phyloP scores from a whole-genome alignment of 2,888 invertebrate genomes.

The Helleia helle region DNA sequence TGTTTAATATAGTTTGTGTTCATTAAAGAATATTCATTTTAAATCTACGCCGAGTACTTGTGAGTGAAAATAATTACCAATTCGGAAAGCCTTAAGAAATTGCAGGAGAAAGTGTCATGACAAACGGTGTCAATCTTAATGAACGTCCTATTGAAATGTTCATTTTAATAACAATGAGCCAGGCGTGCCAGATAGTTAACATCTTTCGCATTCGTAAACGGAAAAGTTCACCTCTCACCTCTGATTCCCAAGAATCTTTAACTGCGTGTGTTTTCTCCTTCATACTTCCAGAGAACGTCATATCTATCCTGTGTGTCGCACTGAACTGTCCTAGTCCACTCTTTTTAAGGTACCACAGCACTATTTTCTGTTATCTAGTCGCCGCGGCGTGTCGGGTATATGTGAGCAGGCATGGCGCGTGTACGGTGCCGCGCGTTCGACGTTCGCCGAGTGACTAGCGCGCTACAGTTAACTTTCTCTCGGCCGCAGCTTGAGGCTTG shows the following conservation, averaged over 20 bases:
- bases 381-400: conserved; percentile 14
- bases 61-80: no score
- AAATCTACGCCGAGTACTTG: no score
- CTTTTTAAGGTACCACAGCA: conserved; percentile 24
- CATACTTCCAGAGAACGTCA: conserved; percentile 65
- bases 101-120: conserved; percentile 36
- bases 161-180: conserved; percentile 36
- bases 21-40: no score
- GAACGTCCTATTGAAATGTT: conserved; percentile 35
- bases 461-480: conserved; percentile 74
- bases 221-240: conserved; percentile 44
- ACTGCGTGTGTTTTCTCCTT: conserved; percentile 59
- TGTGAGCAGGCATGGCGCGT: conserved; percentile 25
- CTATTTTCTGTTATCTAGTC: conserved; percentile 59
- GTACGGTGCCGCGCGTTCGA: conserved; percentile 31
- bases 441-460: conserved; percentile 54
- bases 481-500: conserved; percentile 28
- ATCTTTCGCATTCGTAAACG: conserved; percentile 14
- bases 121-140: conserved; percentile 42
- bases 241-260: conserved; percentile 65
- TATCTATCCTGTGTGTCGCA: conserved; percentile 46
- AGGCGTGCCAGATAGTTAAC: conserved; percentile 32
- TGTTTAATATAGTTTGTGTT: no score
- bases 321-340: conserved; percentile 32
- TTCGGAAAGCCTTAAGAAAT: not conserved